Base-by-base conservation (phyloP, 2,113 vertebrate genomes). In the Campylorhamphus procurvoides region DNA sequence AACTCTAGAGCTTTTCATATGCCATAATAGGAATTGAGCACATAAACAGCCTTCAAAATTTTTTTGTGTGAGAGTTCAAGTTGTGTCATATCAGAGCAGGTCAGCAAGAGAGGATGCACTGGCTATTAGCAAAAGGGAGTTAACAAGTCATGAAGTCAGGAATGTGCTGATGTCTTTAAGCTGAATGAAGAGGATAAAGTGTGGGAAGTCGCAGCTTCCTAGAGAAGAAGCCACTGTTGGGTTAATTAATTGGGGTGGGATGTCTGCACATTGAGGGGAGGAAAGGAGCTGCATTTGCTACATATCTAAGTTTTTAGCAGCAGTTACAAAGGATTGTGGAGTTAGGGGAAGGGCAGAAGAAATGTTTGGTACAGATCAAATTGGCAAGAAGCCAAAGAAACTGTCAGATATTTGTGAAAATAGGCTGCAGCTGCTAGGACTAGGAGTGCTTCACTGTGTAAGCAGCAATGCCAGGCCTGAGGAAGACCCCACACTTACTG, bases 351-450 rank as follows among this genome's bases (percentile, higher is more conserved):
- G 92, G 93, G 95, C 87, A 86, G 92, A 77, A 96, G 91, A 96
- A 96, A 93, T 95, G 94, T 96, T 96, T 90, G 95, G 96, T 96
- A 96, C 87, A 87, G 94, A 90, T 97, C 95, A 95, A 69, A 62
- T 90, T 98, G 97, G 96, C 97, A 29, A 63, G 63, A 90, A 90
- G 97, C 97, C 98, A 97, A 93, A 96, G 96, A 93, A 96, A 95
- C 88, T 96, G 98, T 98, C 97, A 98, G 97, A 98, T 98, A 98
- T 98, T 98, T 98, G 94, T 93, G 96, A 98, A 98, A 98, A 99
- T 93, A 96, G 58, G 84, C 93, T 97, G 90, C 98, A 99, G 98
- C 98, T 99, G 98, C 96, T 97, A 20, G 19, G 82, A 52, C 74
- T 86, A 86, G 74, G 33, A 72, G 72, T 89, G 56, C 50, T 91